These are phyloP conservation scores for Pachypanchax playfairii DNA, from an alignment of 2,113 vertebrate species.

Conservation along the genomic window DNA sequence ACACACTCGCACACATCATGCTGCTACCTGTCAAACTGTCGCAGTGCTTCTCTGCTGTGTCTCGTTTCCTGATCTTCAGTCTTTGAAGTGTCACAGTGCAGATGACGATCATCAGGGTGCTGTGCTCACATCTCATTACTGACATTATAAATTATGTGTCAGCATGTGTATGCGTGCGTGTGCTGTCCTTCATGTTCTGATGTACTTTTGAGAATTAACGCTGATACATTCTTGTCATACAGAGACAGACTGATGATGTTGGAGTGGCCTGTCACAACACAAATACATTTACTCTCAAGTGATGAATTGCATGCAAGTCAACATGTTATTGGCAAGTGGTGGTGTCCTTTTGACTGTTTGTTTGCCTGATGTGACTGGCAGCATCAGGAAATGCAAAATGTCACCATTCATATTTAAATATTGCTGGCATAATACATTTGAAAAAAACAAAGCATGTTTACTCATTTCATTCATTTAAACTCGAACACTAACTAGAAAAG, in stretches of 20 bases:
- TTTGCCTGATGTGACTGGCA: conserved; percentile 7
- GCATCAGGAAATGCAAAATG: not conserved
- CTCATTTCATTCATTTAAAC: too few relatives aligned
- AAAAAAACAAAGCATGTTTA: too few relatives aligned
- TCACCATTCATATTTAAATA: not conserved
- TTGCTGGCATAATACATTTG: too few relatives aligned
- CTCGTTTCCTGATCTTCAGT: conserved; percentile 38
- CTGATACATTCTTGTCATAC: conserved; percentile 27
- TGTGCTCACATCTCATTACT: conserved; percentile 43
- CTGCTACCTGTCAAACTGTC: conserved; percentile 59
- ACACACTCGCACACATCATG: conserved; percentile 31
- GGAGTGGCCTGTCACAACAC: conserved; percentile 31
- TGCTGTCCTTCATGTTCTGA: conserved; percentile 6
- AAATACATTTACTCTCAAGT: conserved; percentile 3
- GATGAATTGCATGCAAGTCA: conserved; percentile 5
- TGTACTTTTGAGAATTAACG: conserved; percentile 14
- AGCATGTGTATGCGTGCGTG: conserved; percentile 2
- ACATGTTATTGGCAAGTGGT: not conserved
- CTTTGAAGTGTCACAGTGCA: conserved; percentile 65
- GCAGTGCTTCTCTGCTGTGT: conserved; percentile 31
- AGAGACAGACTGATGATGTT: conserved; percentile 17
- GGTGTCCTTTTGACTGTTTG: not conserved
- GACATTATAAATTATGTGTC: conserved; percentile 38
- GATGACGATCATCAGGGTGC: conserved; percentile 55
- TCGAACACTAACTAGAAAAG: too few relatives aligned